A percentile compares a stretch with the other conserved stretches of the same genome.
Conservation (phyloP, 2,797 vertebrate species). For the Balearica regulorum region DNA sequence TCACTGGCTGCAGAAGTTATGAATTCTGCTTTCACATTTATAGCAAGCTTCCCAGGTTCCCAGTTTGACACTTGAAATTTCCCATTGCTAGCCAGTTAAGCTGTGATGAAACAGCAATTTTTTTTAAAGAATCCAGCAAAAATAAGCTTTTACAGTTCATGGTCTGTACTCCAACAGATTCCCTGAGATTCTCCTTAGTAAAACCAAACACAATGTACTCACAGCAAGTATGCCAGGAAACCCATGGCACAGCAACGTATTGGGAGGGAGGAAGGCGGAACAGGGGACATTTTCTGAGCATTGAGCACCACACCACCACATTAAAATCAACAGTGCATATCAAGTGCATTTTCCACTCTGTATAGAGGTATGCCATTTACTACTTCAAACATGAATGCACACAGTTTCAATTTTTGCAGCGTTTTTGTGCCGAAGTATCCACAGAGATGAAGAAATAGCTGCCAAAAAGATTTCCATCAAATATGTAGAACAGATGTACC, state of each 20-base stretch:
- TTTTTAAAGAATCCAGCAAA: not conserved
- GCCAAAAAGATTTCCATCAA: not conserved
- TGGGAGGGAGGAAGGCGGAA: not conserved
- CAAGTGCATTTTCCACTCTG: not conserved
- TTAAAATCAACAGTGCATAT: not conserved
- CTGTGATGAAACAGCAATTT: not conserved
- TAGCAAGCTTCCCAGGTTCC: not conserved
- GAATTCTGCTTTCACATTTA: not conserved
- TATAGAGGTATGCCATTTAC: not conserved
- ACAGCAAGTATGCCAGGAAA: not conserved
- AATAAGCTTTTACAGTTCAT: not conserved
- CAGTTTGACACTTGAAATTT: not conserved
- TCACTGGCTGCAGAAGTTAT: not conserved
- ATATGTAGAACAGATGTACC: not conserved
- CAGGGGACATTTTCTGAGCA: not conserved
- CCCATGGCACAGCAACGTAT: not conserved
- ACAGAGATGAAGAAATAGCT: not conserved
- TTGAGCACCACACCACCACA: rapidly evolving
- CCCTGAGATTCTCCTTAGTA: not conserved
- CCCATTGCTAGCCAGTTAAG: not conserved
- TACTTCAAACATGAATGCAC: not conserved
- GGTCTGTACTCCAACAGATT: not conserved
- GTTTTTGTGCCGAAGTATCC: not conserved
- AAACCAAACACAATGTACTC: not conserved
- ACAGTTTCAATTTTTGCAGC: not conserved